Base-by-base conservation (phyloP, 1,140 invertebrate species). In the Macrosteles quadrilineatus region DNA sequence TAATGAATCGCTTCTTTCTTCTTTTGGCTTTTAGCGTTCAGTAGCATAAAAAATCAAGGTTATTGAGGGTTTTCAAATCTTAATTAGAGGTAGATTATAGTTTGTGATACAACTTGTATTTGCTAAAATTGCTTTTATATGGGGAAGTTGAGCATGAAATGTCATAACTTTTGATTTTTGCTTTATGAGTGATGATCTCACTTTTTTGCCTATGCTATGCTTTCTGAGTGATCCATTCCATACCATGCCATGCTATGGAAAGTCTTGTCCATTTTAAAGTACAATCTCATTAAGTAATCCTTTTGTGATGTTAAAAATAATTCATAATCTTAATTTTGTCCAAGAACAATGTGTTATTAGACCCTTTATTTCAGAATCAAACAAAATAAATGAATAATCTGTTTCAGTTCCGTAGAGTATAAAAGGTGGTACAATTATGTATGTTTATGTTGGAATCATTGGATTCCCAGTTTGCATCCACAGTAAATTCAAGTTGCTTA, bases 1-100 rank as follows among this genome's bases (percentile, higher is more conserved):
- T n/a, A n/a, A n/a, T n/a, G n/a, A n/a, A n/a, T n/a, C n/a, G n/a
- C 59, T 65, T 70, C 17, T 72, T 73, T 65, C 75, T 71, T 74
- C 23, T 36, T 71, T 64, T 73, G 66, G 66, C 47, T 71, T 63
- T 67, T 62, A 25, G 30, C 68, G 30, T 65, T 67, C 31, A 64
- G 57, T 69, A 69, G 62, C 55, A 59, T 25, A 59, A 59, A 27
- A 62, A 65, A 68, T 29, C 57, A 68, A 68, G 68, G 69, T 66
- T 71, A 63, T 71, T 72, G 31, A 43, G 6, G 30, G 40, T 69
- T 27, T 75, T 64, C 17, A 47, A 50, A 25, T 31, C 53, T 55
- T 69, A 19, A 59, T 68, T 36, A 71, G 32, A 50, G 29, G 12
- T 40, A 63, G 19, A 45, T 23, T 68, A 63, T 32, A 47, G 1